These are phyloP conservation scores for Gymnogyps californianus DNA, from an alignment of 2,113 vertebrate genomes.

Conservation along the genomic window DNA sequence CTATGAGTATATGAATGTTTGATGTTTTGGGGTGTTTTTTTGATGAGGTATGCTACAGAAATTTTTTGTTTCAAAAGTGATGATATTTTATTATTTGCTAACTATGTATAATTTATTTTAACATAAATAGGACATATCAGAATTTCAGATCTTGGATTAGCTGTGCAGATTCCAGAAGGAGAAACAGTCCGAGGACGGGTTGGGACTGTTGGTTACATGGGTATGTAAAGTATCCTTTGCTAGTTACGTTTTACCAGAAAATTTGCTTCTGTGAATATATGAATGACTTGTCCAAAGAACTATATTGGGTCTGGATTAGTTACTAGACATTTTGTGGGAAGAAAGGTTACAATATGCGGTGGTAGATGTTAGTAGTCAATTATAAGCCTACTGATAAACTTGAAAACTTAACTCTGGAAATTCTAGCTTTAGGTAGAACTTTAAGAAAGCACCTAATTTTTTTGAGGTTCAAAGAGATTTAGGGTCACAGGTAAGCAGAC, in stretches of 20 bases:
- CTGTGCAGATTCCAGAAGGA: slow-evolving; percentile 87
- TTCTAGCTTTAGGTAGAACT: not conserved
- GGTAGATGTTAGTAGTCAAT: not conserved
- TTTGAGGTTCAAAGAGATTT: not conserved
- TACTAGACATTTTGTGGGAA: not conserved
- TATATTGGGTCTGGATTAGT: not conserved
- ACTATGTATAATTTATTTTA: not conserved
- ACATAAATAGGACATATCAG: slow-evolving; percentile 84
- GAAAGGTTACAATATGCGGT: not conserved
- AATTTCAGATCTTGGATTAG: slow-evolving; percentile 91
- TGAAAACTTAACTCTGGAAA: not conserved
- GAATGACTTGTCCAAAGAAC: not conserved
- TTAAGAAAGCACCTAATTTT: not conserved
- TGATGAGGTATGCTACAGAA: not conserved
- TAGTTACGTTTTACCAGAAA: not conserved
- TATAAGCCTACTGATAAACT: not conserved
- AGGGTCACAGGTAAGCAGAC: not conserved
- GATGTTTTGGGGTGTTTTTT: not conserved
- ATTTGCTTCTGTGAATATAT: not conserved
- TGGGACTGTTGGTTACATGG: slow-evolving; percentile 93
- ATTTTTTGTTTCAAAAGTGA: not conserved
- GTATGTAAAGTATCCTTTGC: slow-evolving; percentile 63
- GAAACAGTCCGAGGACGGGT: slow-evolving; percentile 84
- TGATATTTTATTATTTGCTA: not conserved
- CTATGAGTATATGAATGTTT: not conserved